Conservation (phyloP, 2,113 vertebrate species). For the Embiotoca jacksoni region DNA sequence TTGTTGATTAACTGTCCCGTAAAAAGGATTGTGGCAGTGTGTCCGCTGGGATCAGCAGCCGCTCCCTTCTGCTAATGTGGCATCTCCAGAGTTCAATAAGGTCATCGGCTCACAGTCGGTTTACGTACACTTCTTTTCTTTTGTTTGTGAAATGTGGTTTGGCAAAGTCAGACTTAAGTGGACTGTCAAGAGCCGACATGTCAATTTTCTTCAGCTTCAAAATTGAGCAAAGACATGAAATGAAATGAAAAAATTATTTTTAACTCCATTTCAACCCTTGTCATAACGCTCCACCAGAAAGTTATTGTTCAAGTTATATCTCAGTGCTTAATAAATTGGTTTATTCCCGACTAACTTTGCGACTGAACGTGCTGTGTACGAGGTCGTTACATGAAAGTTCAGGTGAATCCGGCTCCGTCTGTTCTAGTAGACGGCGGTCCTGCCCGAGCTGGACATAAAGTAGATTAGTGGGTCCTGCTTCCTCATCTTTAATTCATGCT, state of each 20-base stretch:
- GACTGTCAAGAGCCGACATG: no score
- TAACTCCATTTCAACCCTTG: background rate
- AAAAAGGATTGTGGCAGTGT: constrained; percentile 66
- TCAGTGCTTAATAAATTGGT: background rate
- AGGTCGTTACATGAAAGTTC: constrained; percentile 13
- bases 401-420: constrained; percentile 25
- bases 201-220: background rate
- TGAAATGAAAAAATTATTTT: background rate
- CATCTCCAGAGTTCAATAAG: constrained; percentile 54
- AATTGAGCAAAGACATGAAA: background rate
- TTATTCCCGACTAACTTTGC: constrained; percentile 2
- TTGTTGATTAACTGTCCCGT: constrained; percentile 71
- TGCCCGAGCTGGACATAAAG: constrained; percentile 56
- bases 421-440: constrained; percentile 41
- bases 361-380: constrained; percentile 9
- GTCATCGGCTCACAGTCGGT: constrained; percentile 53
- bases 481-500: constrained; percentile 84
- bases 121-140: constrained; percentile 23
- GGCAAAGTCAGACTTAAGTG: no score
- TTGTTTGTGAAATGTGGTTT: background rate
- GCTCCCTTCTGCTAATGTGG: constrained; percentile 62
- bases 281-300: background rate
- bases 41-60: constrained; percentile 63
- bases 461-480: constrained; percentile 53
- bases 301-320: constrained; percentile 22